A percentile compares a stretch with the other conserved stretches of the same genome.
phyloP scores from a whole-genome alignment of 1,140 invertebrate genomes.

The Trichonephila clavata region DNA sequence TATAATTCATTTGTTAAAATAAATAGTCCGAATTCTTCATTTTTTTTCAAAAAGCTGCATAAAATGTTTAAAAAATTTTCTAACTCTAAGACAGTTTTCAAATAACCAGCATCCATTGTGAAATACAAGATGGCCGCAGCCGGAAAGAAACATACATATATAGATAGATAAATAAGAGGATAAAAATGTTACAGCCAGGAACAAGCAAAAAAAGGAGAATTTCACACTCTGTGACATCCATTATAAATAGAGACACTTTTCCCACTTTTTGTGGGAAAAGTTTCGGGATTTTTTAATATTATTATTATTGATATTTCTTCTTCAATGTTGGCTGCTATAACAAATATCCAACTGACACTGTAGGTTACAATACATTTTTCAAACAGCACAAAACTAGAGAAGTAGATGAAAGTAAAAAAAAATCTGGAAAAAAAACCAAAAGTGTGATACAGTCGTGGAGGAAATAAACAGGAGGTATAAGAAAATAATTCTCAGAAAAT shows the following conservation, averaged over 20 bases:
- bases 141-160: not conserved
- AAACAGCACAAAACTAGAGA: conserved; percentile 50
- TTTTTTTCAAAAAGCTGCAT: not conserved
- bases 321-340: conserved; percentile 26
- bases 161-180: not conserved
- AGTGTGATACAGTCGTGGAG: not conserved
- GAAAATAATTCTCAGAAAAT: conserved; percentile 1
- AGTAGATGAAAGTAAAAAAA: conserved; percentile 42
- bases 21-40: not conserved
- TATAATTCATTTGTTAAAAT: not conserved
- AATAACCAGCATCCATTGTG: not conserved
- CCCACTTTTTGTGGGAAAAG: conserved; percentile 53
- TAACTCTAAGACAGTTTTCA: not conserved
- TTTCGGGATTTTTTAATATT: not conserved
- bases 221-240: conserved; percentile 53
- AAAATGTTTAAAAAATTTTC: not conserved
- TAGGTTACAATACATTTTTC: conserved; percentile 65
- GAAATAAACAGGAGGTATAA: not conserved
- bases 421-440: not conserved
- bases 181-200: not conserved
- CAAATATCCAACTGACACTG: conserved; percentile 69
- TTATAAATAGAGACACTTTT: conserved; percentile 64
- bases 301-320: conserved; percentile 32
- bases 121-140: not conserved
- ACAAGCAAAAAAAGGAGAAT: not conserved